A percentile compares a stretch with the other conserved stretches of the same genome.
These are phyloP conservation scores for Heliconius ethilla DNA, from an alignment of 2,888 invertebrate species.

Conservation along the genomic window DNA sequence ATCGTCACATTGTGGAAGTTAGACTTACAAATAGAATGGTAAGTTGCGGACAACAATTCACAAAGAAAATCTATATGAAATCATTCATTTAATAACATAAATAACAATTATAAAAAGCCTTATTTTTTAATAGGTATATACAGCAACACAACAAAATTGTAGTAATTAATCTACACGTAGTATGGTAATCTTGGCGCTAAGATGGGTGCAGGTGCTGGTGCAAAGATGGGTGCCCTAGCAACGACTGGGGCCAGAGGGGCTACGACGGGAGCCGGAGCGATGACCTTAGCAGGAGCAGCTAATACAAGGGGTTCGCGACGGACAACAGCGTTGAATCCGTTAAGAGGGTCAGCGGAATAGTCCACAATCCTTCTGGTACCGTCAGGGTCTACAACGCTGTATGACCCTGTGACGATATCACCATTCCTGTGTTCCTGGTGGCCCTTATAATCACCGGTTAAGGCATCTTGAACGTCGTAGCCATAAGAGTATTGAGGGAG, in stretches of 20 bases:
- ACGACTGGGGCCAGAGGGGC: constrained; percentile 52
- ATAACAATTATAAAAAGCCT: constrained; percentile 69
- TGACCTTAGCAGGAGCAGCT: constrained; percentile 56
- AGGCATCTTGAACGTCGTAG: constrained; percentile 81
- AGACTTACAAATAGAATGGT: not conserved
- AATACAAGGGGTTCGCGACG: constrained; percentile 75
- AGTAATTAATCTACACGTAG: constrained; percentile 75
- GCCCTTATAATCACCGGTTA: constrained; percentile 83
- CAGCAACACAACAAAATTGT: constrained; percentile 75
- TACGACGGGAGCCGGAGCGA: constrained; percentile 57
- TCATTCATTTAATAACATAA: constrained; percentile 67
- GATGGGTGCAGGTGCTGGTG: constrained; percentile 50
- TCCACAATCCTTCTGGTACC: constrained; percentile 81
- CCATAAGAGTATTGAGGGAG: constrained; percentile 82
- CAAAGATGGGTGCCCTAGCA: constrained; percentile 53
- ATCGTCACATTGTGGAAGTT: too few relatives aligned
- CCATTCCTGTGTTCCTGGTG: constrained; percentile 82
- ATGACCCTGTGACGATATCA: constrained; percentile 81
- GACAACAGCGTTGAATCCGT: constrained; percentile 83
- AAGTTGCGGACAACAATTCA: not conserved
- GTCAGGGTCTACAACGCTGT: constrained; percentile 80
- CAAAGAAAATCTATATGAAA: constrained; percentile 44
- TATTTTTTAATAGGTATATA: constrained; percentile 53
- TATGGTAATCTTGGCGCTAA: constrained; percentile 65
- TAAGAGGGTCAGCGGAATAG: constrained; percentile 79